Evolutionary conservation across 2,113 vertebrate species (phyloP).

Genomic region (Mesembrinibis cayennensis): DNA sequence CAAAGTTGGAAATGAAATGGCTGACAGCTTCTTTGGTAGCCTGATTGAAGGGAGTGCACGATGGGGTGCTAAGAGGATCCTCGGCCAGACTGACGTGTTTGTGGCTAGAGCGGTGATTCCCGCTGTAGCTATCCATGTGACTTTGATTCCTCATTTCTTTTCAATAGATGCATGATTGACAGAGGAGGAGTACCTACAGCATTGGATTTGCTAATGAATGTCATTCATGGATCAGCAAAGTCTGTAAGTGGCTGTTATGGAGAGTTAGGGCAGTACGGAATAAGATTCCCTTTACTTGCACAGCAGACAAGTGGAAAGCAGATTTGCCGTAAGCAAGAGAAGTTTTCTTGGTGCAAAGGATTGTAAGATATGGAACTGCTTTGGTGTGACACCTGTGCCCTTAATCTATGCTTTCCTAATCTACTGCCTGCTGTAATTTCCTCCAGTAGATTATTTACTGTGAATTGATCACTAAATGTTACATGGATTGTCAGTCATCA

Average conservation of each 20-base stretch:
- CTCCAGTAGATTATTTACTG: neutral
- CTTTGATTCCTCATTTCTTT: neutral
- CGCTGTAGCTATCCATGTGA: accelerated
- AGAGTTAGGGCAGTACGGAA: accelerated
- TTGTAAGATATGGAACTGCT: neutral
- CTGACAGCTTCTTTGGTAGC: neutral
- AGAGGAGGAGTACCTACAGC: neutral
- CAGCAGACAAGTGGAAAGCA: neutral
- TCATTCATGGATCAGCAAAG: neutral
- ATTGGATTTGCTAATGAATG: neutral
- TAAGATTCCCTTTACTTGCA: neutral
- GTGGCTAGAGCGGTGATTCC: neutral
- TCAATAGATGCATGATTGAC: neutral
- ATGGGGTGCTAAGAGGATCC: neutral
- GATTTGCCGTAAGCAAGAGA: neutral
- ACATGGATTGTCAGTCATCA: neutral
- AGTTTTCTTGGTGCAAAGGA: neutral
- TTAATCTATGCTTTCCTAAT: neutral
- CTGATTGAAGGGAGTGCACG: neutral
- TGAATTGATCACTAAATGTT: neutral
- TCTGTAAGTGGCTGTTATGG: neutral
- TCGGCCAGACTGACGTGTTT: neutral
- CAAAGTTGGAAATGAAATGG: neutral
- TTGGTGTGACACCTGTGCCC: neutral
- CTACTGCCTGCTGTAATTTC: neutral